Evolutionary conservation across 1,140 invertebrate species (phyloP), one percentile per base, ranked within the genome.

Genomic region (Formica exsecta): DNA sequence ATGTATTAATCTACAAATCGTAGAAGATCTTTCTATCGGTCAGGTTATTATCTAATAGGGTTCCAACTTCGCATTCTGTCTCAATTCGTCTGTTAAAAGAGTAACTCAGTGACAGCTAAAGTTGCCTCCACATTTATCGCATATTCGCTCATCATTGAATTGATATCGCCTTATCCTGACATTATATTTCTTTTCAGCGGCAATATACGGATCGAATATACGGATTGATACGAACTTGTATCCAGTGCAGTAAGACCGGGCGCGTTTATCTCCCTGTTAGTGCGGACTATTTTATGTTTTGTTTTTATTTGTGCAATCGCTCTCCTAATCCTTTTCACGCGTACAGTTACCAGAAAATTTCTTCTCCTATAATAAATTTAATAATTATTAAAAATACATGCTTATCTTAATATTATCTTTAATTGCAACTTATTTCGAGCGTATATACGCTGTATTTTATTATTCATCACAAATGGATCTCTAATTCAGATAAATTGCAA

Each of bases 101-200:
- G 9, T 68, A 22, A 83, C 19, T 59, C 41, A 2, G 9, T 44
- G 54, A 32, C 29, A 38, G 36, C 19, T 62, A 32, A 81, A 81
- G 19, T 6, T 59, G 11, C 41, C 22, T 81, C 13, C 44, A 2
- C 68, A 73, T 73, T 16, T 70, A n/a, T 57, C 51, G 54, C 11
- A 22, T 61, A 62, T 61, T 61, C 41, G 54, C 73, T 25, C 48
- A 61, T 74, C 68, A 77, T 77, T 9, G 19, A 65, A 66, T 85
- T 48, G 36, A 57, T 44, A 25, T 64, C 71, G 76, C 0, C 54
- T 85, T 66, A 86, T 76, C 41, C 65, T 89, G 61, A 85, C 74
- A 75, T 79, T 79, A 64, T 85, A 80, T 90, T 94, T 95, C 85
- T 94, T 95, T 95, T 94, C 94, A 95, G 94, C 91, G 66, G 90